Conservation (phyloP, 2,888 invertebrate genomes). For the Mythimna loreyi region DNA sequence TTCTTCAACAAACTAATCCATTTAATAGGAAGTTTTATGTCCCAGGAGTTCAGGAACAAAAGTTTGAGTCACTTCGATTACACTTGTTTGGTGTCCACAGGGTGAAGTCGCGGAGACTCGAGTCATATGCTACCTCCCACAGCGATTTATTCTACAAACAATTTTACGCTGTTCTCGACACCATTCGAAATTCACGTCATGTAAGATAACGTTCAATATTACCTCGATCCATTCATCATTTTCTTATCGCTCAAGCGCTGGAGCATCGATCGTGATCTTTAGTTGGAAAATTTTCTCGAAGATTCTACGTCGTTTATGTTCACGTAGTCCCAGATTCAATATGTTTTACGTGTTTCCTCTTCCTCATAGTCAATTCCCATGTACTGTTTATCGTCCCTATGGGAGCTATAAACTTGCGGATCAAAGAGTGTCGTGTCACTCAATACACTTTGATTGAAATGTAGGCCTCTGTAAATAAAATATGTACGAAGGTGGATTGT, state of each 20-base stretch:
- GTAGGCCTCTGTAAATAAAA: slow-evolving; percentile 49
- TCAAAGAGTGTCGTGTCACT: slow-evolving; percentile 53
- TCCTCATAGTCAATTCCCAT: slow-evolving; percentile 68
- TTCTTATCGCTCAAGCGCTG: slow-evolving; percentile 51
- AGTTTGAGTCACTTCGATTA: slow-evolving; percentile 72
- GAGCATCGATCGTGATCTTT: slow-evolving; percentile 52
- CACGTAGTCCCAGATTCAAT: slow-evolving; percentile 63
- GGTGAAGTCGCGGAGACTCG: slow-evolving; percentile 43
- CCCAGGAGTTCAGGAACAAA: slow-evolving; percentile 51
- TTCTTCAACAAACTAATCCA: slow-evolving; percentile 62
- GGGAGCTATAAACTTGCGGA: slow-evolving; percentile 67
- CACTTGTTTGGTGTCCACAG: slow-evolving; percentile 66
- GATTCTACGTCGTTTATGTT: slow-evolving; percentile 34
- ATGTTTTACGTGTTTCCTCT: slow-evolving; percentile 68
- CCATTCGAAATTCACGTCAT: slow-evolving; percentile 47
- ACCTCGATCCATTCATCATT: slow-evolving; percentile 54
- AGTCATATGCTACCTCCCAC: slow-evolving; percentile 47
- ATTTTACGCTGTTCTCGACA: slow-evolving; percentile 40
- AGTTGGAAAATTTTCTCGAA: slow-evolving; percentile 44
- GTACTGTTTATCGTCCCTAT: slow-evolving; percentile 70
- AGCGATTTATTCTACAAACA: slow-evolving; percentile 43
- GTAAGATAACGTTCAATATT: slow-evolving; percentile 38
- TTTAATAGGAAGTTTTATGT: slow-evolving; percentile 68
- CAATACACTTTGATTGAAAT: slow-evolving; percentile 58
- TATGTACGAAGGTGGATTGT: slow-evolving; percentile 13